Base-by-base conservation (phyloP, 1,140 invertebrate species). In the Drosophila cardini region DNA sequence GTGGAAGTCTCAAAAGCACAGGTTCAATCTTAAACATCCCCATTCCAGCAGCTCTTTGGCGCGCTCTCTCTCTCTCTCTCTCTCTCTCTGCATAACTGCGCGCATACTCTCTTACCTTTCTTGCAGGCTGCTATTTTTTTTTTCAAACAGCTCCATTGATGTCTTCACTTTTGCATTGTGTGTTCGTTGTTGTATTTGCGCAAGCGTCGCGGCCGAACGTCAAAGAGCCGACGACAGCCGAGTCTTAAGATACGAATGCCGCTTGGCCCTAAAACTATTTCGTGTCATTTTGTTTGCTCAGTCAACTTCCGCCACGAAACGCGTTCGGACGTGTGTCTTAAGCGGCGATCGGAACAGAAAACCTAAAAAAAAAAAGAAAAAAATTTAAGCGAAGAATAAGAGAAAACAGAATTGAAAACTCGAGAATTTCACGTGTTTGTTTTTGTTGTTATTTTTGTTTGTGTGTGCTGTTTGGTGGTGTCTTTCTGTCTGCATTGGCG, bases 241-340 rank as follows among this genome's bases (percentile, higher is more conserved):
- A 61, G 32, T 40, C 45, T 36, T 34, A 48, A 26, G 18, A 52
- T 32, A 48, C 60, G 60, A 50, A 18, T 38, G 52, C 34, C 15
- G 15, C 7, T 11, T 11, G 50, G 30, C 50, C 30, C 50, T 36
- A 53, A 30, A 50, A 30, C 7, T 15, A 13, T 38, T 53, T 36
- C 6, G 43, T 9, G 13, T n/a, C 52, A 32, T 55, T 55, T 18
- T 16, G 52, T 55, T 87, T 71, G 83, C 79, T 87, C 83, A 87
- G 84, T 87, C 80, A 75, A 87, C 72, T 87, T 87, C 79, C 84
- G 83, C 62, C 80, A 83, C 83, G 84, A 87, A 74, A 74, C 76
- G 76, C 79, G 76, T 62, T 79, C 80, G 83, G 83, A 87, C 83
- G 84, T 87, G 83, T 65, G 76, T 52, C 46, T 75, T 62, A 42